Percentiles rank a stretch among this genome's conserved stretches.
Evolutionary conservation across 2,888 invertebrate genomes (phyloP).

Genomic region (Luperina nickerlii): DNA sequence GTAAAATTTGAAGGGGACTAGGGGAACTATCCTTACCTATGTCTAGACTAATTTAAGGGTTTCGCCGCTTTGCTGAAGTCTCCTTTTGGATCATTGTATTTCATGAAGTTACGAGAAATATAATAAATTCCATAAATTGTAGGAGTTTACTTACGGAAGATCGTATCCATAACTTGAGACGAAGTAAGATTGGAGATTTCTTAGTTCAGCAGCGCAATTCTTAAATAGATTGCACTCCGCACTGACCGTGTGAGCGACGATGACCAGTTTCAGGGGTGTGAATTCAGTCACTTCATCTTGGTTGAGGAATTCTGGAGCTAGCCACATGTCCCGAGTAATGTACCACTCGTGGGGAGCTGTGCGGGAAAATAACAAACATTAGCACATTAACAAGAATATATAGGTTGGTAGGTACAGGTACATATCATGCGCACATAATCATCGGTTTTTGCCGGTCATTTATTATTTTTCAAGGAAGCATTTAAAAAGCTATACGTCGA

Average conservation of each 20-base stretch:
- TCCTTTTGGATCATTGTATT: not conserved
- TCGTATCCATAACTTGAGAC: slow-evolving; percentile 57
- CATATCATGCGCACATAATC: not conserved
- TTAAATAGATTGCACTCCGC: slow-evolving; percentile 75
- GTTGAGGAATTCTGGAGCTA: slow-evolving; percentile 69
- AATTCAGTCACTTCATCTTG: slow-evolving; percentile 61
- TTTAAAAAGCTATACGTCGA: not conserved
- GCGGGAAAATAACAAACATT: slow-evolving; percentile 10
- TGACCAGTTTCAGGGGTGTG: slow-evolving; percentile 79
- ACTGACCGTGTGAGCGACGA: slow-evolving; percentile 82
- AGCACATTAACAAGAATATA: not conserved
- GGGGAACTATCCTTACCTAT: not conserved
- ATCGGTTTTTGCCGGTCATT: not conserved
- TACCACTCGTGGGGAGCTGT: slow-evolving; percentile 84
- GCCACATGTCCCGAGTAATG: slow-evolving; percentile 83
- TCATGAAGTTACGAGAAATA: not conserved
- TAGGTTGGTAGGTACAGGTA: not conserved
- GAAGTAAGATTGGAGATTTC: slow-evolving; percentile 77
- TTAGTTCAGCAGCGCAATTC: slow-evolving; percentile 79
- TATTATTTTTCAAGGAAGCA: not conserved
- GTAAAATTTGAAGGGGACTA: not conserved
- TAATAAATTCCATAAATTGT: not conserved
- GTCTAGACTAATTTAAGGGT: not conserved
- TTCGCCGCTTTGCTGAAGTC: not conserved
- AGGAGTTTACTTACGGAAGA: slow-evolving; percentile 64